Conservation (phyloP, 2,888 invertebrate species). For the Drosophila flavopinicola region DNA sequence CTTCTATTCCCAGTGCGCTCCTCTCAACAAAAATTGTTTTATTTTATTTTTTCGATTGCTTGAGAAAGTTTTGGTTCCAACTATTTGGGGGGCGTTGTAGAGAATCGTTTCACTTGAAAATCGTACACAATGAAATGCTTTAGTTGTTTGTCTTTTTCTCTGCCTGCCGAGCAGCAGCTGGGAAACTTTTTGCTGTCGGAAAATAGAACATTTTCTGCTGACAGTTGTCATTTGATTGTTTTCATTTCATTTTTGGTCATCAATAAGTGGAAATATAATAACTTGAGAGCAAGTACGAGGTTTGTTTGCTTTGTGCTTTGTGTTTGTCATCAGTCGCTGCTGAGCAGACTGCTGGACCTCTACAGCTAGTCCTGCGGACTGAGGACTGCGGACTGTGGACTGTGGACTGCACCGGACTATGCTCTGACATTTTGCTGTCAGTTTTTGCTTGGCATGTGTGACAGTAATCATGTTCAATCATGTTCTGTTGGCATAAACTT, state of each 20-base stretch:
- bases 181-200: slow-evolving; percentile 41
- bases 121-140: slow-evolving; percentile 29
- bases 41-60: slow-evolving; percentile 36
- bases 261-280: slow-evolving; percentile 72
- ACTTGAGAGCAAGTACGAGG: slow-evolving; percentile 39
- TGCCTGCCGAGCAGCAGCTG: slow-evolving; percentile 20
- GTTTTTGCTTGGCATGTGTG: slow-evolving; percentile 49
- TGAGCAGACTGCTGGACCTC: not conserved
- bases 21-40: slow-evolving; percentile 4
- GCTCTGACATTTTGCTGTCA: slow-evolving; percentile 39
- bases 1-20: slow-evolving; percentile 21
- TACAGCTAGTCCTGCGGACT: not conserved
- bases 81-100: slow-evolving; percentile 27
- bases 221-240: slow-evolving; percentile 78
- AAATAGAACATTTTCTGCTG: slow-evolving; percentile 42
- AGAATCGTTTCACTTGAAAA: slow-evolving; percentile 23
- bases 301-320: slow-evolving; percentile 41
- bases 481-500: slow-evolving; percentile 56
- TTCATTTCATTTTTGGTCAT: slow-evolving; percentile 73
- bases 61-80: slow-evolving; percentile 42
- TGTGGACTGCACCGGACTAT: slow-evolving; percentile 25
- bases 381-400: not conserved
- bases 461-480: slow-evolving; percentile 64
- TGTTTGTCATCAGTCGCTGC: slow-evolving; percentile 15
- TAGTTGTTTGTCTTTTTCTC: slow-evolving; percentile 18